These are phyloP conservation scores for Cavia porcellus DNA, from an alignment of 2,113 vertebrate species.

Conservation along the genomic window DNA sequence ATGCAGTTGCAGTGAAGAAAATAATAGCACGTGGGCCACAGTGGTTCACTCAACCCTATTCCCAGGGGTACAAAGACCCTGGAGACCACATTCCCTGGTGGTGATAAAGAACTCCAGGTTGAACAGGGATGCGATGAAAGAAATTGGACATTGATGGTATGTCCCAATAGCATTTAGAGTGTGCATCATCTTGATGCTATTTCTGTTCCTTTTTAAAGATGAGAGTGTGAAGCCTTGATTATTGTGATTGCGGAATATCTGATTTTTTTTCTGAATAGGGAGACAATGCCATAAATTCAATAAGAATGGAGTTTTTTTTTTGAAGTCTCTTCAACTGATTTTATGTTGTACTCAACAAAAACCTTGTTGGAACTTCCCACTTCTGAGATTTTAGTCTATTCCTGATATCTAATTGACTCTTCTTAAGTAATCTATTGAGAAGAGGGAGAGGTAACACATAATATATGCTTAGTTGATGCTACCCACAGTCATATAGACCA, in stretches of 20 bases:
- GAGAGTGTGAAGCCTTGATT: neutral
- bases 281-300: neutral
- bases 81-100: neutral
- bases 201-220: slow-evolving; percentile 29
- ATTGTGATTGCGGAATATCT: neutral
- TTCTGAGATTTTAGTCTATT: neutral
- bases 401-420: neutral
- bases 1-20: neutral
- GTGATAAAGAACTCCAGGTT: neutral
- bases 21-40: too few relatives aligned
- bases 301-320: neutral
- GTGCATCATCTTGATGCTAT: neutral
- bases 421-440: neutral
- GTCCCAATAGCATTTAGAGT: neutral
- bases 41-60: neutral
- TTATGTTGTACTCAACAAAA: neutral
- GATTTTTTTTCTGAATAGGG: neutral
- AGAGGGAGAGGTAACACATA: neutral
- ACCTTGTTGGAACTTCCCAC: neutral
- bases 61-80: neutral
- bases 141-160: neutral
- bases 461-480: neutral
- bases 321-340: neutral
- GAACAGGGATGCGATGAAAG: neutral
- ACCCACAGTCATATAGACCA: neutral